Conservation (phyloP, 2,888 invertebrate genomes). For the Chrysotoxum bicinctum region DNA sequence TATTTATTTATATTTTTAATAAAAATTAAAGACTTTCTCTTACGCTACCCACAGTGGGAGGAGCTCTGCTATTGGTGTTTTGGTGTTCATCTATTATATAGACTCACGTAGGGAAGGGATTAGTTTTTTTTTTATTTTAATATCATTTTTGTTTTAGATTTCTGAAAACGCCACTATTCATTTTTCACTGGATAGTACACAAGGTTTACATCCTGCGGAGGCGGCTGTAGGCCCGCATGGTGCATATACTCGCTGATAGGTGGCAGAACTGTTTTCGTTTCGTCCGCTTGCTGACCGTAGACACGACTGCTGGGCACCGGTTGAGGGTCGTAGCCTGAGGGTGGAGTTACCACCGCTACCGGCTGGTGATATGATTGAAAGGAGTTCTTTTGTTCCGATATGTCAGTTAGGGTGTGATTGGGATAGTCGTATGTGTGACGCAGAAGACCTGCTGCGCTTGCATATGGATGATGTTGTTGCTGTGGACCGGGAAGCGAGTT, state of each 20-base stretch:
- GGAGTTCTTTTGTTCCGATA: slow-evolving; percentile 79
- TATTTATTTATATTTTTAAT: slow-evolving; percentile 47
- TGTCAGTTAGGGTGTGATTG: slow-evolving; percentile 75
- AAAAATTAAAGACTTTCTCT: slow-evolving; percentile 63
- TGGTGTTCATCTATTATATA: slow-evolving; percentile 67
- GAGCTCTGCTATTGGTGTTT: slow-evolving; percentile 67
- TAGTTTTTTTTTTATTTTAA: slow-evolving; percentile 53
- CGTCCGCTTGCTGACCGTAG: slow-evolving; percentile 78
- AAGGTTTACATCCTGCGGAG: slow-evolving; percentile 78
- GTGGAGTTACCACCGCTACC: slow-evolving; percentile 67
- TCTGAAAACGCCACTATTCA: slow-evolving; percentile 74
- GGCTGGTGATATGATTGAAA: slow-evolving; percentile 79
- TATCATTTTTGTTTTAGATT: slow-evolving; percentile 57
- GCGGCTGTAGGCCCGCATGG: slow-evolving; percentile 78
- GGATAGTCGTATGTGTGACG: slow-evolving; percentile 77
- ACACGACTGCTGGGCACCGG: slow-evolving; percentile 76
- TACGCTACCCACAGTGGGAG: slow-evolving; percentile 26
- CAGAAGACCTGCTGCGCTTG: slow-evolving; percentile 76
- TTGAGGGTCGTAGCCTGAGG: slow-evolving; percentile 73
- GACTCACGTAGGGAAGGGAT: slow-evolving; percentile 68
- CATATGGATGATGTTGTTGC: slow-evolving; percentile 75
- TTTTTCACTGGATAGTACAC: slow-evolving; percentile 81
- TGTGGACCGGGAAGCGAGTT: slow-evolving; percentile 72
- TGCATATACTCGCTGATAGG: slow-evolving; percentile 81
- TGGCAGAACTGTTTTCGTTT: slow-evolving; percentile 79